phyloP scores from a whole-genome alignment of 2,888 invertebrate species.

The Pherbina coryleti region DNA sequence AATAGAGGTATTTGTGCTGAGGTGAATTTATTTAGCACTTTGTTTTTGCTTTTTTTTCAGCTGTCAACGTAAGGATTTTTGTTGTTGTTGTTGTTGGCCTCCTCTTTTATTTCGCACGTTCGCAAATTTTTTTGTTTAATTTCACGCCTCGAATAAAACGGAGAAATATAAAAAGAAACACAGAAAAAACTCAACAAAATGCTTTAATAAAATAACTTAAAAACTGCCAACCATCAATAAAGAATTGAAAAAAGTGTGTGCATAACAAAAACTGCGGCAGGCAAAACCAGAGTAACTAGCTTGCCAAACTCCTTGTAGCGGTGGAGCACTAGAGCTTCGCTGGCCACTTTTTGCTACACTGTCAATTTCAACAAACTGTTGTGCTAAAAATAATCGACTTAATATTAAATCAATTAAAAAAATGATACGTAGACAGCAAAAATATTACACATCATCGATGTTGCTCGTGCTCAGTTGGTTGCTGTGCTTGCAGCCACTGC shows the following conservation, averaged over 20 bases:
- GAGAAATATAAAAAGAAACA: neutral
- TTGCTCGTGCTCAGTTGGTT: constrained; percentile 27
- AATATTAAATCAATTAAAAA: neutral
- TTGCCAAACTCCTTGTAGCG: neutral
- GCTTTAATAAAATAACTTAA: neutral
- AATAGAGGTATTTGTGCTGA: too few species aligned
- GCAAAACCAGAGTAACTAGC: neutral
- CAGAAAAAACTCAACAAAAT: neutral
- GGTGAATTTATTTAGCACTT: too few species aligned
- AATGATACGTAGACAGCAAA: constrained; percentile 4
- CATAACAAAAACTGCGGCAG: neutral
- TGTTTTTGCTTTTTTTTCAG: neutral
- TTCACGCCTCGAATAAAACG: neutral
- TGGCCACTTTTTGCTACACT: neutral
- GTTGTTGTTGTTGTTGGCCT: neutral
- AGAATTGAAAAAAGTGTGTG: neutral
- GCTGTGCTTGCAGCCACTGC: constrained; percentile 21
- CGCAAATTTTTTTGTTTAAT: constrained; percentile 2
- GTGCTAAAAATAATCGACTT: neutral
- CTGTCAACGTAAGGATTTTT: neutral
- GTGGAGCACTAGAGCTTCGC: constrained; percentile 8
- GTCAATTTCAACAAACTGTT: neutral
- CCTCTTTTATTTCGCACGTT: neutral
- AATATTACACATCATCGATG: neutral
- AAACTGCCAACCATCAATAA: neutral